Conservation (phyloP, 2,797 vertebrate genomes). For the Coranthus polyacanthus region DNA sequence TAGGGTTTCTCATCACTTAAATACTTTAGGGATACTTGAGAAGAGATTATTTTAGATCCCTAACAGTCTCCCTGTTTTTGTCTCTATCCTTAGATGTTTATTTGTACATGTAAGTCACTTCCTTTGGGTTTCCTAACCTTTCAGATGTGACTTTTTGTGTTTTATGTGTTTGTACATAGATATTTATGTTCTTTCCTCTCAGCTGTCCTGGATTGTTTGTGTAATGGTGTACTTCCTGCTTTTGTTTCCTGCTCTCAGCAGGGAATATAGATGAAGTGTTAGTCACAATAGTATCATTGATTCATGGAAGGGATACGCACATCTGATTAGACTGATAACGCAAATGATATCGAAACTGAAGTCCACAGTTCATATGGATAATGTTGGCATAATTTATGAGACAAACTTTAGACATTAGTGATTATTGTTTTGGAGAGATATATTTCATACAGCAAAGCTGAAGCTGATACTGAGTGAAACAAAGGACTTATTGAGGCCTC, state of each 20-base stretch:
- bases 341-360: not conserved
- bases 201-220: conserved; percentile 54
- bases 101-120: conserved; percentile 49
- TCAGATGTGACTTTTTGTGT: conserved; percentile 45
- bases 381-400: too few species aligned
- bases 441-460: conserved; percentile 22
- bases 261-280: conserved; percentile 17
- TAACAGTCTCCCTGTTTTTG: conserved; percentile 18
- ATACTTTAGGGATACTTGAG: not conserved
- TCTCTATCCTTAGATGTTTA: conserved; percentile 22
- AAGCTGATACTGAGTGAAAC: conserved; percentile 38
- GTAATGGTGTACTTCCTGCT: conserved; percentile 63
- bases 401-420: not conserved
- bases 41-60: conserved; percentile 1
- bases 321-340: conserved; percentile 12
- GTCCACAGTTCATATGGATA: not conserved
- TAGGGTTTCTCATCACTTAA: not conserved
- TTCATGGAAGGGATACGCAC: conserved; percentile 31
- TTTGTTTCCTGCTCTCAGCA: conserved; percentile 61
- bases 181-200: conserved; percentile 59
- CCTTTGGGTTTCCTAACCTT: conserved; percentile 28
- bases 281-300: conserved; percentile 46
- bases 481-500: conserved; percentile 43
- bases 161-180: conserved; percentile 43
- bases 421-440: not conserved